These are phyloP conservation scores for Lasaia peninsularis DNA, from an alignment of 1,140 invertebrate genomes.

Conservation along the genomic window DNA sequence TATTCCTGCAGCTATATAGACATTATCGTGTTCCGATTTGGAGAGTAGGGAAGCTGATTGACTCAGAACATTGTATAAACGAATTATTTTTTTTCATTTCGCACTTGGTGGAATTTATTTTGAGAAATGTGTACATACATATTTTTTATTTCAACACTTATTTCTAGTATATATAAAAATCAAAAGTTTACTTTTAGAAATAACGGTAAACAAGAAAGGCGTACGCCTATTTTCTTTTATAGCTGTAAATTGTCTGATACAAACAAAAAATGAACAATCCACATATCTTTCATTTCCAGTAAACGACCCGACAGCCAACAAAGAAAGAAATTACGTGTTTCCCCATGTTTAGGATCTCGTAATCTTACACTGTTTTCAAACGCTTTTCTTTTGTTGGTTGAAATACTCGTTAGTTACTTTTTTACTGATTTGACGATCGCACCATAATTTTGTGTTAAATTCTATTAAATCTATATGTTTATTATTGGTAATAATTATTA, in stretches of 20 bases:
- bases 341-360: neutral
- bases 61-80: too few species aligned
- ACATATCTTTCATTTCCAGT: conserved; percentile 7
- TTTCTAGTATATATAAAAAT: neutral
- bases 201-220: neutral
- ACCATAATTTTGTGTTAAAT: neutral
- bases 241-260: conserved; percentile 3
- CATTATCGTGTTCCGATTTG: too few species aligned
- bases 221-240: neutral
- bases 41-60: too few species aligned
- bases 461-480: neutral
- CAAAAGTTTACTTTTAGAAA: neutral
- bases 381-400: too few species aligned
- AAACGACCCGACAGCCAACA: conserved; percentile 2
- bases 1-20: too few species aligned
- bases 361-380: neutral
- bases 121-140: too few species aligned
- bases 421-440: too few species aligned
- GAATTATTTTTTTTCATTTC: too few species aligned
- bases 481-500: neutral
- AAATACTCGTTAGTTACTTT: too few species aligned
- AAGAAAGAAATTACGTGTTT: neutral
- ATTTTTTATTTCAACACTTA: too few species aligned
- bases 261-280: neutral
- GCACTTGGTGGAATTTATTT: too few species aligned